These are phyloP conservation scores for Erebia epiphron DNA, from an alignment of 2,888 invertebrate species.

Conservation along the genomic window DNA sequence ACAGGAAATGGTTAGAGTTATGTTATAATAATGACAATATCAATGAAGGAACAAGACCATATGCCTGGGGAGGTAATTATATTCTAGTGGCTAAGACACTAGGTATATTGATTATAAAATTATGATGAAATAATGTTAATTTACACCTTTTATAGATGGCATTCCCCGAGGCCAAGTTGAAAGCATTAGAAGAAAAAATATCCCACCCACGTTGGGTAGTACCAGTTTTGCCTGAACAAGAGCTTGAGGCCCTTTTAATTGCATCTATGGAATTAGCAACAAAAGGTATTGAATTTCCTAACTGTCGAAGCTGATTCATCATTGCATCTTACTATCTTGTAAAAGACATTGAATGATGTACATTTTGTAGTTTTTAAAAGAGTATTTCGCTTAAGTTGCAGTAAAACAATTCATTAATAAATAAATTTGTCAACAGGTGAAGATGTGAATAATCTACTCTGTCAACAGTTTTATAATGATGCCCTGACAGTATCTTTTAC, in stretches of 20 bases:
- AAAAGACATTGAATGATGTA: neutral
- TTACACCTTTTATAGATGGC: slow-evolving; percentile 57
- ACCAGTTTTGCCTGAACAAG: slow-evolving; percentile 97
- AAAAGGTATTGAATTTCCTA: slow-evolving; percentile 79
- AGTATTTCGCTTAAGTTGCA: neutral
- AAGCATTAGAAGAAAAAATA: slow-evolving; percentile 96
- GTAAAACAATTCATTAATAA: neutral
- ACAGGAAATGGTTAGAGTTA: slow-evolving; percentile 69
- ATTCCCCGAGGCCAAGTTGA: slow-evolving; percentile 94
- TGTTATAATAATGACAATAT: slow-evolving; percentile 78
- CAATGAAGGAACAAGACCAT: slow-evolving; percentile 80
- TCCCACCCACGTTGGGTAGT: slow-evolving; percentile 98
- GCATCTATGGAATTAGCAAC: slow-evolving; percentile 94
- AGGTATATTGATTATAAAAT: neutral
- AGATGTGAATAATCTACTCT: slow-evolving; percentile 94
- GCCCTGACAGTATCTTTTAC: slow-evolving; percentile 97
- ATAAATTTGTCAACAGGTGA: slow-evolving; percentile 82
- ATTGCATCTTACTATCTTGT: neutral
- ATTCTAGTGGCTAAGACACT: neutral
- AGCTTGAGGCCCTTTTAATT: slow-evolving; percentile 94
- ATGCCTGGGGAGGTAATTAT: slow-evolving; percentile 75
- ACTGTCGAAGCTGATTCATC: neutral
- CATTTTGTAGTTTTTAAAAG: neutral
- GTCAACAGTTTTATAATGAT: slow-evolving; percentile 97
- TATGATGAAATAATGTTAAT: neutral